Percentiles rank a stretch among this genome's conserved stretches.
Conservation (phyloP, 2,113 vertebrate genomes). For the Numida meleagris region DNA sequence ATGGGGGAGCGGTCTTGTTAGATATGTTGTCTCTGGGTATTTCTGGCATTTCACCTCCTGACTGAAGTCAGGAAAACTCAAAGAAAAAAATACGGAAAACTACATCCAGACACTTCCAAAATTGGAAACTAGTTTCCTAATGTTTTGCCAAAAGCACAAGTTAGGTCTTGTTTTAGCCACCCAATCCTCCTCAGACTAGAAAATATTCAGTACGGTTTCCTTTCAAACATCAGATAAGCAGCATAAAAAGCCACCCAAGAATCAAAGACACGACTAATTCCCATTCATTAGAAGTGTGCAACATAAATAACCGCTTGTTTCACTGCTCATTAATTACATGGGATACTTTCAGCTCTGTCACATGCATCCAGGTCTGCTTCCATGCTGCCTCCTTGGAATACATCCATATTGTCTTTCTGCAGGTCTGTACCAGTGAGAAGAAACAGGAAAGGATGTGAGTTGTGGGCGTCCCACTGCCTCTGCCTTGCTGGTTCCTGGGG, state of each 20-base stretch:
- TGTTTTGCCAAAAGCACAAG: slow-evolving; percentile 12
- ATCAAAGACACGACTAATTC: slow-evolving; percentile 10
- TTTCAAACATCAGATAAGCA: slow-evolving; percentile 16
- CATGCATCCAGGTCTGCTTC: background rate
- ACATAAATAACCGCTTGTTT: slow-evolving; percentile 26
- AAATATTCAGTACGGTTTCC: background rate
- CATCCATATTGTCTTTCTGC: background rate
- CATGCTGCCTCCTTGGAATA: background rate
- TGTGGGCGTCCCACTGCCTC: background rate
- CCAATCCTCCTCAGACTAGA: background rate
- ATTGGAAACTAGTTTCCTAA: slow-evolving; percentile 3
- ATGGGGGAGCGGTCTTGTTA: background rate
- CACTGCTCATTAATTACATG: background rate
- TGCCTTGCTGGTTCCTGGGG: background rate
- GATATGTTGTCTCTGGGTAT: slow-evolving; percentile 28
- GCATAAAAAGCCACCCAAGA: background rate
- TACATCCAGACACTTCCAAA: background rate
- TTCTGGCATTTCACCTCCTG: slow-evolving; percentile 53
- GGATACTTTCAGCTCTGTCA: background rate
- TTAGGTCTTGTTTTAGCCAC: background rate
- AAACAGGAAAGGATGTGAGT: background rate
- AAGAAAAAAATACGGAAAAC: slow-evolving; percentile 23
- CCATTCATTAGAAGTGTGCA: background rate
- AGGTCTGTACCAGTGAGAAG: background rate
- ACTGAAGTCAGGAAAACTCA: slow-evolving; percentile 19